These are phyloP conservation scores for Amphiura filiformis DNA, from an alignment of 35 echinoderm and acorn worm species.

Conservation along the genomic window DNA sequence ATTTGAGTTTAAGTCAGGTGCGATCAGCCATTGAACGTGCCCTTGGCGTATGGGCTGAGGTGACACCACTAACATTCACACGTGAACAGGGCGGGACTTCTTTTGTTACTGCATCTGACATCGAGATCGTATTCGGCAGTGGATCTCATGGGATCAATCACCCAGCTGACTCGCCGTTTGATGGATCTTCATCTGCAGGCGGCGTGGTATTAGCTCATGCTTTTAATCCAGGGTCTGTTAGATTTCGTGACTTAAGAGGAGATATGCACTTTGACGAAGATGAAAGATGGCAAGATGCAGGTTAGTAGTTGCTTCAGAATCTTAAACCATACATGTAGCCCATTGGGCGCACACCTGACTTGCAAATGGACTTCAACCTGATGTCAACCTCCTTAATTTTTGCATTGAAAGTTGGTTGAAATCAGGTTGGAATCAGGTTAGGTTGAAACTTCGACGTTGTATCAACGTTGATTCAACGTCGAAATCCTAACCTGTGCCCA, in stretches of 20 bases:
- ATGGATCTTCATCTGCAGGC: neutral
- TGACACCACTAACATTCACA: neutral
- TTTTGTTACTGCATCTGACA: neutral
- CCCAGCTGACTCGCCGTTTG: neutral
- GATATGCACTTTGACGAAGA: slow-evolving; percentile 4
- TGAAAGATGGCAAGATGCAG: neutral
- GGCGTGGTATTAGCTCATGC: neutral
- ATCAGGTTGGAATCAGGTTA: too few relatives aligned
- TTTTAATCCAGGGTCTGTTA: neutral
- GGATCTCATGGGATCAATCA: neutral
- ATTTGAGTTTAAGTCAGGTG: neutral
- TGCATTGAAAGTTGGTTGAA: too few relatives aligned
- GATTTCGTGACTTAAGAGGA: neutral
- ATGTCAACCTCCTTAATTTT: too few relatives aligned
- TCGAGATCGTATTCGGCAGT: neutral
- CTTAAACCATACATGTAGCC: too few relatives aligned
- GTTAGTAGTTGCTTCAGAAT: neutral
- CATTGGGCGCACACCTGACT: too few relatives aligned
- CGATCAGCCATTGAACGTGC: neutral
- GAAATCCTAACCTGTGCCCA: too few relatives aligned
- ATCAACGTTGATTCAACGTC: too few relatives aligned
- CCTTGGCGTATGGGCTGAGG: neutral
- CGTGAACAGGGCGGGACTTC: neutral
- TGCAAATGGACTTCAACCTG: too few relatives aligned
- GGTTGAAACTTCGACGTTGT: too few relatives aligned